Conservation (phyloP, 1,140 invertebrate species). For the Lerema accius region DNA sequence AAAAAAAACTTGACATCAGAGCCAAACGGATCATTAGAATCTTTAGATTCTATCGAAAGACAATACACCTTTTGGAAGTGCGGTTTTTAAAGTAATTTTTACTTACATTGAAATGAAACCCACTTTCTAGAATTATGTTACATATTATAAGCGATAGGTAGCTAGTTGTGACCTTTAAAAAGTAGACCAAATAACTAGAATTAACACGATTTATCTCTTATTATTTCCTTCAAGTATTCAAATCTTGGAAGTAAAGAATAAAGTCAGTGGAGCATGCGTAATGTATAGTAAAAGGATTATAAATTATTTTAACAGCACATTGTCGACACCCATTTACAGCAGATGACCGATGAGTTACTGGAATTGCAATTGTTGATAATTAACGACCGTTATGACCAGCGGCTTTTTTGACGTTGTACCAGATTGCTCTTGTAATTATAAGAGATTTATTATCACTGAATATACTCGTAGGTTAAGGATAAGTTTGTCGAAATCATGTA, state of each 20-base stretch:
- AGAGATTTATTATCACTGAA: neutral
- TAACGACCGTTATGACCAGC: constrained; percentile 21
- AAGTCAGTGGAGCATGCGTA: neutral
- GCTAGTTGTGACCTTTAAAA: too few species aligned
- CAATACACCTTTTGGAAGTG: too few species aligned
- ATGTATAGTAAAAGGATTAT: constrained; percentile 18
- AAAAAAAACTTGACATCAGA: constrained; percentile 27
- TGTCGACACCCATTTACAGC: constrained; percentile 23
- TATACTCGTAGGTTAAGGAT: too few species aligned
- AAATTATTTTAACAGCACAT: constrained; percentile 22
- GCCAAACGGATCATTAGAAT: neutral
- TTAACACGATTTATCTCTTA: too few species aligned
- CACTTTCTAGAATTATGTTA: too few species aligned
- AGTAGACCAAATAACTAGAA: too few species aligned
- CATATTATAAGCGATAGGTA: too few species aligned
- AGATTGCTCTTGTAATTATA: constrained; percentile 20
- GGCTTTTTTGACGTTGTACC: constrained; percentile 29
- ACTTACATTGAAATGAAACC: too few species aligned
- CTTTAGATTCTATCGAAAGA: too few species aligned
- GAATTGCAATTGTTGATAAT: constrained; percentile 24
- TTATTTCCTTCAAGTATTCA: neutral
- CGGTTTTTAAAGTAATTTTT: too few species aligned
- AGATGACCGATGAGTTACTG: constrained; percentile 31
- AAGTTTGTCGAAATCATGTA: too few species aligned
- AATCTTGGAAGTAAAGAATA: constrained; percentile 19